Conservation (phyloP, 2,113 vertebrate genomes). For the Tonatia bakeri region DNA sequence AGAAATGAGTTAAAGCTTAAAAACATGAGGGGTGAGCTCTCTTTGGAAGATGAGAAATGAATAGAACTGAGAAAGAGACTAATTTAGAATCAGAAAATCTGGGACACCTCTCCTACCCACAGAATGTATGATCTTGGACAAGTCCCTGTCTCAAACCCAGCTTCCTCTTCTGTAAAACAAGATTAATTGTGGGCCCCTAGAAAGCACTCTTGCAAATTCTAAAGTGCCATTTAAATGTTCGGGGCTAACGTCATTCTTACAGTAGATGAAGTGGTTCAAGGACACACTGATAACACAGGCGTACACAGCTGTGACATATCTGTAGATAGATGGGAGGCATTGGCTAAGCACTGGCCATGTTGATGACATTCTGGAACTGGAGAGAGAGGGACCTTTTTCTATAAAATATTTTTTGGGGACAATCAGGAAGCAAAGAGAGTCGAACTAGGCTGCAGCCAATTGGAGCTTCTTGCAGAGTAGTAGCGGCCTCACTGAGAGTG, state of each 20-base stretch:
- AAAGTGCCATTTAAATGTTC: background rate
- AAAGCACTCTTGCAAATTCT: background rate
- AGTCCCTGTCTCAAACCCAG: background rate
- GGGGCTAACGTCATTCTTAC: background rate
- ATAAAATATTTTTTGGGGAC: background rate
- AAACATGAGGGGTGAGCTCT: background rate
- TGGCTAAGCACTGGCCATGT: background rate
- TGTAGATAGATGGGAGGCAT: background rate
- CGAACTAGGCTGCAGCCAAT: background rate
- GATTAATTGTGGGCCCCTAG: background rate
- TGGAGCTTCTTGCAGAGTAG: background rate
- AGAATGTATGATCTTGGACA: background rate
- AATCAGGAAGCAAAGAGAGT: background rate
- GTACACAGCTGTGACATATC: background rate
- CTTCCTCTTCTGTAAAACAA: background rate
- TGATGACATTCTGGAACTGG: background rate
- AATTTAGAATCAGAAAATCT: background rate
- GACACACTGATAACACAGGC: background rate
- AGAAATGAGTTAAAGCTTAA: background rate
- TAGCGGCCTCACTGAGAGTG: background rate
- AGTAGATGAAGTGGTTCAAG: background rate
- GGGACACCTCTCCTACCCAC: background rate
- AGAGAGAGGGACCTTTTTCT: background rate
- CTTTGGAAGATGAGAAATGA: background rate
- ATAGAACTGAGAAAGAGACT: constrained; percentile 6